Evolutionary conservation across 1,140 invertebrate species (phyloP).

Genomic region (Drosophila baimaii): DNA sequence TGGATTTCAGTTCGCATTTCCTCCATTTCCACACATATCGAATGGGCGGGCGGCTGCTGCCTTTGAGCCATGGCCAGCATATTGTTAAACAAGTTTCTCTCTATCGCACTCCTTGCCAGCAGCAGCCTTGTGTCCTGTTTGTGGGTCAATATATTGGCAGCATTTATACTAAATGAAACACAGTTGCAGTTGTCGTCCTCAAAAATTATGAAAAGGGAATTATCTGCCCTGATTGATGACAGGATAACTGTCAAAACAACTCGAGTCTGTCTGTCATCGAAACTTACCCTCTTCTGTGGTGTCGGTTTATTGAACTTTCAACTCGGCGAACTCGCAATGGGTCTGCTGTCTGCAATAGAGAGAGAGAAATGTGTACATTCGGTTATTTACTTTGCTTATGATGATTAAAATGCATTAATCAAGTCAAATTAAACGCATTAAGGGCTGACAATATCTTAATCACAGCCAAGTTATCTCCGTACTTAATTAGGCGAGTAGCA

Average conservation of each 20-base stretch:
- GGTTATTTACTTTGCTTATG: slow-evolving; percentile 31
- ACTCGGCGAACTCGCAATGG: slow-evolving; percentile 12
- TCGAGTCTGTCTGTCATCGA: slow-evolving; percentile 7
- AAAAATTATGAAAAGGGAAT: slow-evolving; percentile 22
- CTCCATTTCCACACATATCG: slow-evolving; percentile 23
- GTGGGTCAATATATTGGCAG: slow-evolving; percentile 21
- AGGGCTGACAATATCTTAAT: slow-evolving; percentile 62
- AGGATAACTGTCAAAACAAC: slow-evolving; percentile 39
- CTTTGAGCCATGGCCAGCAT: slow-evolving; percentile 57
- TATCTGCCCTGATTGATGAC: slow-evolving; percentile 24
- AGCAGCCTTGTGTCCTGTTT: too few species aligned
- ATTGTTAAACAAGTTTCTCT: slow-evolving; percentile 49
- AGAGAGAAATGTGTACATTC: slow-evolving; percentile 13
- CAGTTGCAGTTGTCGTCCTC: slow-evolving; percentile 7
- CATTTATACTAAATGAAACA: slow-evolving; percentile 20
- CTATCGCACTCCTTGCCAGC: slow-evolving; percentile 1
- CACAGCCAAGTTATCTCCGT: slow-evolving; percentile 52
- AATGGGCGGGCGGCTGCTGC: slow-evolving; percentile 13
- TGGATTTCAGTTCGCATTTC: slow-evolving; percentile 56
- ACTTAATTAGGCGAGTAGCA: slow-evolving; percentile 75
- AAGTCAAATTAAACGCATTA: slow-evolving; percentile 55
- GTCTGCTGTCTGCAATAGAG: slow-evolving; percentile 47
- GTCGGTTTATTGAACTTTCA: slow-evolving; percentile 40
- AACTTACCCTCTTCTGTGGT: slow-evolving; percentile 54
- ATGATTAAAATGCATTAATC: slow-evolving; percentile 51